Evolutionary conservation across 1,140 invertebrate species (phyloP).

Genomic region (Helicoverpa armigera): DNA sequence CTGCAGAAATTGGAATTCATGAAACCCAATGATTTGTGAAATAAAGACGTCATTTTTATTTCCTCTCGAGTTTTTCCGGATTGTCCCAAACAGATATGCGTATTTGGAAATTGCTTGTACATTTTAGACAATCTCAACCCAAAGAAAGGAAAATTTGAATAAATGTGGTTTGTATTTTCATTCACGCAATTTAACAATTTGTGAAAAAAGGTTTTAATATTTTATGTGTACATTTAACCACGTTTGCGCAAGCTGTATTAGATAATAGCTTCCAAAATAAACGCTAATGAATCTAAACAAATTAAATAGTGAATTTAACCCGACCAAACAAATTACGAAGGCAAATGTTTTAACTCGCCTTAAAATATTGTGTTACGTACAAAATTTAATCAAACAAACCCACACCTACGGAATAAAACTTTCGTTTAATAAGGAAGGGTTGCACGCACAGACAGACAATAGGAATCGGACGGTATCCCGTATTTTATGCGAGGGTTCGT

Average conservation of each 20-base stretch:
- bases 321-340: constrained; percentile 27
- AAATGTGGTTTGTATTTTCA: background rate
- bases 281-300: constrained; percentile 24
- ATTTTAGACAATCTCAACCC: background rate
- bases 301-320: constrained; percentile 20
- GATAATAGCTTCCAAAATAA: background rate
- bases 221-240: background rate
- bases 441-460: constrained; percentile 79
- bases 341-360: constrained; percentile 25
- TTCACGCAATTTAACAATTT: background rate
- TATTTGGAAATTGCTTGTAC: constrained; percentile 8
- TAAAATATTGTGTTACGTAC: constrained; percentile 40
- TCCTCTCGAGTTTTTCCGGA: background rate
- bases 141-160: constrained; percentile 7
- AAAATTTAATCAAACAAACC: constrained; percentile 50
- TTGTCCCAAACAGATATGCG: background rate
- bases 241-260: background rate
- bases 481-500: constrained; percentile 76
- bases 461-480: constrained; percentile 72
- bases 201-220: background rate
- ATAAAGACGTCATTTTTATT: constrained; percentile 30
- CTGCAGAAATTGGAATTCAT: constrained; percentile 14
- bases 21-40: constrained; percentile 28
- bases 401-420: constrained; percentile 65
- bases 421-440: constrained; percentile 70